Percentiles rank a stretch among this genome's conserved stretches.
Evolutionary conservation across 1,140 invertebrate genomes (phyloP).

Genomic region (Lepidostoma basale): DNA sequence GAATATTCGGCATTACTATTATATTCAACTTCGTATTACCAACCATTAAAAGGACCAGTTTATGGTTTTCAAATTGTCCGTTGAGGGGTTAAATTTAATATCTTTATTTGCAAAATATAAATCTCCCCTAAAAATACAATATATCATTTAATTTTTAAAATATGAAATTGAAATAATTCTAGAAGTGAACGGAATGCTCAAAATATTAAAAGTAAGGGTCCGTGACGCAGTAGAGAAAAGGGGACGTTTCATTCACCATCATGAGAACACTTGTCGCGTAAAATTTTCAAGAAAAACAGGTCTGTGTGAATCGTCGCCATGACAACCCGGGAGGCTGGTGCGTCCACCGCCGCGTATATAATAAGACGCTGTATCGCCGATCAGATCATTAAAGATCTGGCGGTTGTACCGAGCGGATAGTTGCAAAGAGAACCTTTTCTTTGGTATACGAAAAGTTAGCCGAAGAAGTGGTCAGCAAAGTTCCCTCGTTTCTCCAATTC

Average conservation of each 20-base stretch:
- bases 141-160: too few species aligned
- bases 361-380: not conserved
- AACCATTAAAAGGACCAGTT: too few species aligned
- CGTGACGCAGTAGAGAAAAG: too few species aligned
- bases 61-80: too few species aligned
- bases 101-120: too few species aligned
- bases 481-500: conserved; percentile 28
- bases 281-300: not conserved
- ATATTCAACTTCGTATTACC: too few species aligned
- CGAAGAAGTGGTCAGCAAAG: conserved; percentile 44
- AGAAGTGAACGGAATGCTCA: too few species aligned
- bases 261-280: not conserved
- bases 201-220: too few species aligned
- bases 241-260: not conserved
- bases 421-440: conserved; percentile 37
- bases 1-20: too few species aligned
- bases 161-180: too few species aligned
- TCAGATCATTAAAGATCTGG: conserved; percentile 40
- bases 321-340: conserved; percentile 1
- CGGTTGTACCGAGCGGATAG: conserved; percentile 37
- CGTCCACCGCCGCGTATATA: conserved; percentile 30
- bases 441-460: conserved; percentile 32
- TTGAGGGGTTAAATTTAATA: too few species aligned
- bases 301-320: conserved; percentile 25
- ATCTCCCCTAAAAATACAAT: too few species aligned